These are phyloP conservation scores for Mechanitis mazaeus DNA, from an alignment of 2,888 invertebrate genomes.

Conservation along the genomic window DNA sequence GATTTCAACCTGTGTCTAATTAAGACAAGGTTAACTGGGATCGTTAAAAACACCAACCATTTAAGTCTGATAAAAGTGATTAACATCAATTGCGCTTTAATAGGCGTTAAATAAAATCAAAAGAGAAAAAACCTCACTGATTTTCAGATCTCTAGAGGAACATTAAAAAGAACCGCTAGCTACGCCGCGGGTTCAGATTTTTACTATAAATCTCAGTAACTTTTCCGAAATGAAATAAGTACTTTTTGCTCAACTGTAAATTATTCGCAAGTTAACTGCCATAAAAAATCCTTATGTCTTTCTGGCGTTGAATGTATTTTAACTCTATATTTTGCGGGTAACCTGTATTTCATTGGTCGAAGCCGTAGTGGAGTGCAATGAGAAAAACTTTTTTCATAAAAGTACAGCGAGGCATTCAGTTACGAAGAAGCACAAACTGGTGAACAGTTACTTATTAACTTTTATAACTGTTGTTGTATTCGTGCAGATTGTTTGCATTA, in stretches of 20 bases:
- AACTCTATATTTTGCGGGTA: slow-evolving; percentile 37
- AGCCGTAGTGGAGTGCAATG: slow-evolving; percentile 54
- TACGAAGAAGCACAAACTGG: slow-evolving; percentile 56
- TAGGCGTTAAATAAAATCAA: slow-evolving; percentile 18
- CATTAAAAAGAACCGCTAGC: slow-evolving; percentile 28
- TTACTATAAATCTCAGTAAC: slow-evolving; percentile 28
- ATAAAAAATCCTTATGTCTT: not conserved
- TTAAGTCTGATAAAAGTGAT: slow-evolving; percentile 4
- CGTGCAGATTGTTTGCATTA: slow-evolving; percentile 38
- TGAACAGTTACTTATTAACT: slow-evolving; percentile 70
- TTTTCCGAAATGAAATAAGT: slow-evolving; percentile 23
- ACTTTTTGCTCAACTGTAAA: slow-evolving; percentile 22
- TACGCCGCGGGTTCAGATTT: slow-evolving; percentile 19
- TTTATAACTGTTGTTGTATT: slow-evolving; percentile 54
- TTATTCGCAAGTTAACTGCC: slow-evolving; percentile 21
- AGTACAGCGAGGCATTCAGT: slow-evolving; percentile 60
- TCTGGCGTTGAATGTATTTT: slow-evolving; percentile 10
- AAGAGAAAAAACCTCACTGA: slow-evolving; percentile 21
- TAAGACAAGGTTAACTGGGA: slow-evolving; percentile 1
- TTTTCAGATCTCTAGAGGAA: slow-evolving; percentile 25
- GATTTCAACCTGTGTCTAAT: not conserved
- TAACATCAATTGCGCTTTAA: slow-evolving; percentile 13
- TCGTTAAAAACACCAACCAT: slow-evolving; percentile 2
- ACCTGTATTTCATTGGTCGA: slow-evolving; percentile 47
- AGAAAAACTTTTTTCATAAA: slow-evolving; percentile 72